Evolutionary conservation across 2,113 vertebrate species (phyloP).

Genomic region (Talpa occidentalis): DNA sequence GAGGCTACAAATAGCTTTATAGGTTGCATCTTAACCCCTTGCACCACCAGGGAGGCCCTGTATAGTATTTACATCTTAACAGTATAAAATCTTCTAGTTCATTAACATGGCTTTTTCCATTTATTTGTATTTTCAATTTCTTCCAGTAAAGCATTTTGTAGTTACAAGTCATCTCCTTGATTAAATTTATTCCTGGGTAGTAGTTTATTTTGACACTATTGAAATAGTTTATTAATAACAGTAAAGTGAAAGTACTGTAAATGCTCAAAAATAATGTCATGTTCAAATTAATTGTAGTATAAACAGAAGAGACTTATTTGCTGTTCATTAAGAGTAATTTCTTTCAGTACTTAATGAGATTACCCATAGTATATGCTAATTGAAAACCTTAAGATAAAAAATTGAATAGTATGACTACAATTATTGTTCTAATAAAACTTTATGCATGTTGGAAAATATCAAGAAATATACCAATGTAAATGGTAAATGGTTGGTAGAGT

Average conservation of each 20-base stretch:
- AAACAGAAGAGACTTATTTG: not conserved
- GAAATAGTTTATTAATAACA: not conserved
- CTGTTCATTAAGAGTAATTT: not conserved
- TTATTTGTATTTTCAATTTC: too few relatives aligned
- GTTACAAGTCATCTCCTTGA: not conserved
- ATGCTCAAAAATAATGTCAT: conserved; percentile 16
- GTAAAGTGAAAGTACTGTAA: not conserved
- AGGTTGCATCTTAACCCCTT: too few relatives aligned
- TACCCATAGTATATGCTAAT: not conserved
- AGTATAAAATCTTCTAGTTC: too few relatives aligned
- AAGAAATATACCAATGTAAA: not conserved
- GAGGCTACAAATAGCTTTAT: too few relatives aligned
- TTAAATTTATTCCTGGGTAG: not conserved
- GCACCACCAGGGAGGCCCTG: too few relatives aligned
- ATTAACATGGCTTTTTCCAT: too few relatives aligned
- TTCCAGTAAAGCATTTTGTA: not conserved
- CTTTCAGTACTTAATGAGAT: not conserved
- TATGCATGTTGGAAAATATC: not conserved
- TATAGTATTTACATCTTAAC: not conserved
- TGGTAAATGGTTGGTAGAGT: not conserved
- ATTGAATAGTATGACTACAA: not conserved
- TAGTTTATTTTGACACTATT: not conserved
- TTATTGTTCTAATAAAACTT: conserved; percentile 19
- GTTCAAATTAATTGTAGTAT: not conserved
- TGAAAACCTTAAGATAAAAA: not conserved